phyloP scores from a whole-genome alignment of 2,888 invertebrate genomes.

The Bibio marci region DNA sequence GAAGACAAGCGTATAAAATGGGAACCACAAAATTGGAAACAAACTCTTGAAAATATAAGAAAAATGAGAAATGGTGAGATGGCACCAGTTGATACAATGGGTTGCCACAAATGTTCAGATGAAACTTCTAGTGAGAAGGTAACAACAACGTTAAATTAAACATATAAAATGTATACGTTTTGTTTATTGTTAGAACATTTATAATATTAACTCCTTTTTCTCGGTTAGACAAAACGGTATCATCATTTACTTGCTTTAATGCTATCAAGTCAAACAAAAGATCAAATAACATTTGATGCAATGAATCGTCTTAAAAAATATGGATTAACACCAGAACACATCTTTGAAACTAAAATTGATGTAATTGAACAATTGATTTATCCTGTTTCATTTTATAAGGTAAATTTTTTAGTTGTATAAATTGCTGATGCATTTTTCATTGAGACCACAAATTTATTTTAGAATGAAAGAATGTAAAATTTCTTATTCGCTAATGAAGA shows the following conservation, averaged over 20 bases:
- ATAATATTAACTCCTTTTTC: no score
- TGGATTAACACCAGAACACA: slow-evolving; percentile 56
- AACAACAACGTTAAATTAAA: background rate
- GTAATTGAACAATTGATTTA: slow-evolving; percentile 66
- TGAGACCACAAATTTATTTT: background rate
- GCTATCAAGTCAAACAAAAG: slow-evolving; percentile 96
- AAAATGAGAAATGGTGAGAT: slow-evolving; percentile 75
- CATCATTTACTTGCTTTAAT: slow-evolving; percentile 82
- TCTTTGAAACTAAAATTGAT: slow-evolving; percentile 49
- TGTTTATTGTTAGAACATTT: no score
- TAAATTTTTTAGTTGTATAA: slow-evolving; percentile 21
- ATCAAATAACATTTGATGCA: slow-evolving; percentile 64
- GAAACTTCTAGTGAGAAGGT: slow-evolving; percentile 31
- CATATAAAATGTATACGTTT: slow-evolving; percentile 11
- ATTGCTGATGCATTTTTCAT: background rate
- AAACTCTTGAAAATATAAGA: slow-evolving; percentile 55
- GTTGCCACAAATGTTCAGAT: slow-evolving; percentile 68
- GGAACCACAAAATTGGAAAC: slow-evolving; percentile 54
- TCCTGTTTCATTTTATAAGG: slow-evolving; percentile 93
- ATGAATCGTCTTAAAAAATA: slow-evolving; percentile 59
- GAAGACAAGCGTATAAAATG: slow-evolving; percentile 25
- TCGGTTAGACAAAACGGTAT: slow-evolving; percentile 64
- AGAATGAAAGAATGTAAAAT: background rate
- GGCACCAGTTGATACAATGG: no score
- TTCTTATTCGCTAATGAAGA: no score